Percentiles rank a stretch among this genome's conserved stretches.
phyloP scores from a whole-genome alignment of 2,797 vertebrate species.

The Borostomias antarcticus region DNA sequence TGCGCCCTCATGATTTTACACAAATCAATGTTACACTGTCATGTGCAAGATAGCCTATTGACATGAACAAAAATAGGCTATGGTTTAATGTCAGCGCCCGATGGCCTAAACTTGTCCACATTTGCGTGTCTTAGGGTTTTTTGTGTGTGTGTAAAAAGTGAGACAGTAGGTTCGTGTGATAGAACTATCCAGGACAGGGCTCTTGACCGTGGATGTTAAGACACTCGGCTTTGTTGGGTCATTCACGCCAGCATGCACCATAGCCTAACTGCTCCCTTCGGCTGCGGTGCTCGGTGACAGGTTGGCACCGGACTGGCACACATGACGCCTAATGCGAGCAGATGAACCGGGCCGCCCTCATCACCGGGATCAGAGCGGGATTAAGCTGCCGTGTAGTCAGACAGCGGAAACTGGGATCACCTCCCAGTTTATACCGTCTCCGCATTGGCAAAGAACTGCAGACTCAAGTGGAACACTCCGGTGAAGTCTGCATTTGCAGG shows the following conservation, averaged over 20 bases:
- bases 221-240: background rate
- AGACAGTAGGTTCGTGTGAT: background rate
- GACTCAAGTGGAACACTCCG: background rate
- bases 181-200: background rate
- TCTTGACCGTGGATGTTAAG: background rate
- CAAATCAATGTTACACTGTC: background rate
- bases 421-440: constrained; percentile 21
- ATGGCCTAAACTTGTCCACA: background rate
- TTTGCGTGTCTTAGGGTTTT: background rate
- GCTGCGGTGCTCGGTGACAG: constrained; percentile 25
- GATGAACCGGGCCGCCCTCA: constrained; percentile 43
- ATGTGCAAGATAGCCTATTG: background rate
- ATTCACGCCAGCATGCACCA: background rate
- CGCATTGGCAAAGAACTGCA: constrained; percentile 24
- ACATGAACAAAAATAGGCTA: no score
- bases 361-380: constrained; percentile 47
- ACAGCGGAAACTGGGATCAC: constrained; percentile 51
- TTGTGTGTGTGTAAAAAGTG: background rate
- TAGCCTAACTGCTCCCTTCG: no score
- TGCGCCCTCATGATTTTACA: background rate
- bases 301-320: constrained; percentile 24
- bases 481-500: background rate
- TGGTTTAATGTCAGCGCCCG: background rate
- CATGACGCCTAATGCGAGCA: constrained; percentile 38
- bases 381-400: constrained; percentile 40